Evolutionary conservation across 2,888 invertebrate species (phyloP).

Genomic region (Tribolium freemani): DNA sequence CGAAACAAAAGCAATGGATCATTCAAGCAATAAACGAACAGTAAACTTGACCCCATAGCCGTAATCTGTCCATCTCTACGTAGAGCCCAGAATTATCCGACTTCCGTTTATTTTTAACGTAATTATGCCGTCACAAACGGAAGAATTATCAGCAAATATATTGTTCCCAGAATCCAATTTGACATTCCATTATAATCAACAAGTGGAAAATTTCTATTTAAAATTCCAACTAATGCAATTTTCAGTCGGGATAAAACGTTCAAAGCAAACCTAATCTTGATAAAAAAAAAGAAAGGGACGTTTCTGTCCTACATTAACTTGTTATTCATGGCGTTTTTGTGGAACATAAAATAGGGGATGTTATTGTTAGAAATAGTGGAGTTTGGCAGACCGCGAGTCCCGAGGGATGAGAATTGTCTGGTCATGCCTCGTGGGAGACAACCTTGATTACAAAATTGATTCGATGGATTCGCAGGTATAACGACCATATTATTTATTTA

Average conservation of each 20-base stretch:
- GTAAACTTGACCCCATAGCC: too few relatives aligned
- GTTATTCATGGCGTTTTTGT: background rate
- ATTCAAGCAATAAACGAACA: too few relatives aligned
- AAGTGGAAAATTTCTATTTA: slow-evolving; percentile 42
- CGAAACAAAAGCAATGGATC: background rate
- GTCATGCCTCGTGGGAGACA: slow-evolving; percentile 5
- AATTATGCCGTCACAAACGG: slow-evolving; percentile 12
- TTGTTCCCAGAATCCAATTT: slow-evolving; percentile 33
- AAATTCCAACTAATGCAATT: slow-evolving; percentile 38
- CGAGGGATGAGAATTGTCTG: background rate
- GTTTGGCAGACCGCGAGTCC: background rate
- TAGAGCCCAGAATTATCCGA: background rate
- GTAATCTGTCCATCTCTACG: too few relatives aligned
- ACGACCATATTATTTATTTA: slow-evolving; percentile 12
- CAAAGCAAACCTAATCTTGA: background rate
- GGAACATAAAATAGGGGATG: background rate
- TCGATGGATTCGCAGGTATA: slow-evolving; percentile 7
- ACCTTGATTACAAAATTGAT: slow-evolving; percentile 11
- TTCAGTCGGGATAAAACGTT: slow-evolving; percentile 13
- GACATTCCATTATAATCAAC: slow-evolving; percentile 39
- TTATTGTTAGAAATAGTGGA: background rate
- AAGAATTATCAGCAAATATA: slow-evolving; percentile 31
- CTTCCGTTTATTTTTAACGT: slow-evolving; percentile 20
- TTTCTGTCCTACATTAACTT: background rate
- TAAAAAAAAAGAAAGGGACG: background rate